Base-by-base conservation (phyloP, 2,113 vertebrate species). In the Hystrix brachyura region DNA sequence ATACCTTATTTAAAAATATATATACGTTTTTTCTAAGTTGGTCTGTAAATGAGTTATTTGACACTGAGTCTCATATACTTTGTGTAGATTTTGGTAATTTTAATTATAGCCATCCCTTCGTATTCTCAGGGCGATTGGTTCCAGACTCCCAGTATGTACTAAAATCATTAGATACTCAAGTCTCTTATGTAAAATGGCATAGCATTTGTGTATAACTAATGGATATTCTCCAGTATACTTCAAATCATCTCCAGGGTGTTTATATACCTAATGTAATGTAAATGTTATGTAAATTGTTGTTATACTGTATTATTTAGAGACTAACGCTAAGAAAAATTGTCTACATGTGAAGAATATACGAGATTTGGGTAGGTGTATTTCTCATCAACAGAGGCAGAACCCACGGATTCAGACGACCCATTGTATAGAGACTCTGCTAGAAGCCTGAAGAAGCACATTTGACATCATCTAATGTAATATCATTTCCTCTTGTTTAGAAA, bases 1-100 rank as follows among this genome's bases (percentile, higher is more conserved):
- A 80, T 17, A 57, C 1, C 18, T 88, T 82, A 72, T 60, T 85
- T 86, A n/a, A 88, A 96, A 74, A 57, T 14, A 78, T 0, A 84
- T 38, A 71, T 46, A 76, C 9, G 25, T 55, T 67, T 71, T 64
- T 29, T 90, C 76, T 59, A 87, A 92, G 65, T 85, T 51, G 53
- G 3, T 82, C 25, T 67, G 23, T 90, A 82, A 90, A 90, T 93
- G 53, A 23, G 43, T 82, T 81, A 65, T 95, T 88, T 94, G 86
- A 90, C 46, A 88, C 76, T 5, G 10, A 17, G 5, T 87, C 23
- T 78, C 65, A 86, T 74, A 86, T 74, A 72, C n/a, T 89, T 96
- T 65, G 76, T 43, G 25, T 46, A 87, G 64, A 51, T 92, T 87
- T 84, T 60, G 89, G 43, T 65, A 10, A 71, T 91, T 94, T 96